Evolutionary conservation across 2,797 vertebrate genomes (phyloP).

Genomic region (Pipistrellus pygmaeus): DNA sequence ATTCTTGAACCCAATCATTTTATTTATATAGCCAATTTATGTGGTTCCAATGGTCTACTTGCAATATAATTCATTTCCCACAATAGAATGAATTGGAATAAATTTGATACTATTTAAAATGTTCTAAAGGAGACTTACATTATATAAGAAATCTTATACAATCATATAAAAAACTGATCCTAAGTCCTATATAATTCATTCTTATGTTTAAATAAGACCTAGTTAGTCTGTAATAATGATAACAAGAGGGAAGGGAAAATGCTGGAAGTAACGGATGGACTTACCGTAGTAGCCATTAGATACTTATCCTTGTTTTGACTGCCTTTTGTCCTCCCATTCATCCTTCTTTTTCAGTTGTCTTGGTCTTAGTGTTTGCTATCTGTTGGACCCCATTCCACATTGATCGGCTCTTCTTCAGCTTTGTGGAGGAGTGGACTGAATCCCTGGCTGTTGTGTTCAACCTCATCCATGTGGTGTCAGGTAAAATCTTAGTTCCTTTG

Average conservation of each 20-base stretch:
- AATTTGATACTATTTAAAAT: conserved; percentile 1
- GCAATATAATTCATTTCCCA: neutral
- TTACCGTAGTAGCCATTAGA: neutral
- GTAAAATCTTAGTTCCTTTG: conserved; percentile 77
- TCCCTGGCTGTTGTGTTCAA: conserved; percentile 88
- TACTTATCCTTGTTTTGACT: neutral
- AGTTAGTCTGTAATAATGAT: neutral
- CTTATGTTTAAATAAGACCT: neutral
- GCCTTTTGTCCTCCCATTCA: neutral
- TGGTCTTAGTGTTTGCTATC: conserved; percentile 88
- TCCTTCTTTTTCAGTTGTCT: conserved; percentile 82
- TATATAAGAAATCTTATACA: neutral
- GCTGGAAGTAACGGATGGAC: neutral
- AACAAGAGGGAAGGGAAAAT: neutral
- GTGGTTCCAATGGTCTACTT: neutral
- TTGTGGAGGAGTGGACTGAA: conserved; percentile 89
- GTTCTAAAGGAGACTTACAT: neutral
- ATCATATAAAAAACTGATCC: neutral
- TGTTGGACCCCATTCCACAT: conserved; percentile 90
- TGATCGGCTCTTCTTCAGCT: conserved; percentile 90
- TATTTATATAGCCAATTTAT: neutral
- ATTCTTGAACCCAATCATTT: neutral
- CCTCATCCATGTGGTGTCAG: conserved; percentile 89
- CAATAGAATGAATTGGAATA: neutral
- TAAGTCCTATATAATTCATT: neutral